phyloP scores from a whole-genome alignment of 2,797 vertebrate genomes.

The Spea hammondii region DNA sequence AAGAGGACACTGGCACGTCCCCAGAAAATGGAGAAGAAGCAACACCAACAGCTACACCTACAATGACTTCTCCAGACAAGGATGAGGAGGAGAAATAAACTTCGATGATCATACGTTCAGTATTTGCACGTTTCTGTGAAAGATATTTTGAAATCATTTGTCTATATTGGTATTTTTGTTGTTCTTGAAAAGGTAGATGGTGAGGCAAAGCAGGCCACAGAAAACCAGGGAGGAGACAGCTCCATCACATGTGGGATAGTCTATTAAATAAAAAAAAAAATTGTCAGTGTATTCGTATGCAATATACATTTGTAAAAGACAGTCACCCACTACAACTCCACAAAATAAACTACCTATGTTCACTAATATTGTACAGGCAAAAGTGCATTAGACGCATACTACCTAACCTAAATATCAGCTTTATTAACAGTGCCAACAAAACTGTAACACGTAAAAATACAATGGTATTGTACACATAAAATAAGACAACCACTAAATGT shows the following conservation, averaged over 20 bases:
- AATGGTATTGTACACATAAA: background rate
- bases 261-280: slow-evolving; percentile 8
- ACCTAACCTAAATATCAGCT: slow-evolving; percentile 23
- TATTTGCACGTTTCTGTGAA: slow-evolving; percentile 62
- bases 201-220: slow-evolving; percentile 6
- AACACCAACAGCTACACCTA: slow-evolving; percentile 56
- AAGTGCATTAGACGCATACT: slow-evolving; percentile 63
- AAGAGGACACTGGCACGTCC: slow-evolving; percentile 65
- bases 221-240: background rate
- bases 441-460: too few species aligned
- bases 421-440: background rate
- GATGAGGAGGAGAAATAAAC: slow-evolving; percentile 62
- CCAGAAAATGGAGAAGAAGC: slow-evolving; percentile 25
- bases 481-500: slow-evolving; percentile 63
- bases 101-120: slow-evolving; percentile 54
- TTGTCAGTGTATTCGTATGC: slow-evolving; percentile 2
- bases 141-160: slow-evolving; percentile 39
- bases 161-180: slow-evolving; percentile 10
- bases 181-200: slow-evolving; percentile 5
- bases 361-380: slow-evolving; percentile 48
- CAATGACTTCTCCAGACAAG: slow-evolving; percentile 60
- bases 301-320: background rate
- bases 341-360: slow-evolving; percentile 64
- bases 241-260: background rate
- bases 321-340: background rate